Conservation (phyloP, 2,888 invertebrate genomes). For the Oscheius sp. region DNA sequence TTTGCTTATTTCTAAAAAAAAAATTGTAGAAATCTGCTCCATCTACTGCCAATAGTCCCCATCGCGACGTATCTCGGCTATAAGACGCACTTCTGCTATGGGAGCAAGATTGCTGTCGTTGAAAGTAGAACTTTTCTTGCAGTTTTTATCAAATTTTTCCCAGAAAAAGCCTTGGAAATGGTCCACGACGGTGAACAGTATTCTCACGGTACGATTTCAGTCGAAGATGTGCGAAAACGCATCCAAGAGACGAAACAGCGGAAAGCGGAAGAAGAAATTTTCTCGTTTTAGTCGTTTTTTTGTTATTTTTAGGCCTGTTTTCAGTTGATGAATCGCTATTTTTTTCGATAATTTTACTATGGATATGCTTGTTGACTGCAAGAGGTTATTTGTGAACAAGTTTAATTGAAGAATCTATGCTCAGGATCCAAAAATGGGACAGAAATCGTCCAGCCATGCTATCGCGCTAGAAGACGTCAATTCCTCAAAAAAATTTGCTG, state of each 20-base stretch:
- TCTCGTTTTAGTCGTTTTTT: constrained; percentile 2
- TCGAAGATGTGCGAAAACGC: constrained; percentile 47
- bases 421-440: constrained; percentile 36
- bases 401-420: neutral
- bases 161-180: constrained; percentile 41
- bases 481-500: constrained; percentile 18
- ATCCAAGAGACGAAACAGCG: constrained; percentile 29
- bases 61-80: constrained; percentile 57
- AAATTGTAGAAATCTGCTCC: constrained; percentile 50
- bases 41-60: constrained; percentile 56
- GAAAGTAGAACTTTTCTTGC: constrained; percentile 6
- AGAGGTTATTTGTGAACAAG: neutral
- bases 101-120: constrained; percentile 44
- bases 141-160: neutral
- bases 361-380: neutral
- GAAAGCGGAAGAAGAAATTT: constrained; percentile 20
- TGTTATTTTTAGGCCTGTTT: constrained; percentile 1
- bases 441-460: constrained; percentile 1
- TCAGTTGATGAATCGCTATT: constrained; percentile 8
- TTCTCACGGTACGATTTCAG: constrained; percentile 42
- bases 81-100: constrained; percentile 59
- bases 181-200: constrained; percentile 44
- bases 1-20: neutral
- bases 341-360: neutral
- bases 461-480: neutral